Percentiles rank a stretch among this genome's conserved stretches.
Evolutionary conservation across 2,888 invertebrate species (phyloP).

Genomic region (Mesoligia furuncula): DNA sequence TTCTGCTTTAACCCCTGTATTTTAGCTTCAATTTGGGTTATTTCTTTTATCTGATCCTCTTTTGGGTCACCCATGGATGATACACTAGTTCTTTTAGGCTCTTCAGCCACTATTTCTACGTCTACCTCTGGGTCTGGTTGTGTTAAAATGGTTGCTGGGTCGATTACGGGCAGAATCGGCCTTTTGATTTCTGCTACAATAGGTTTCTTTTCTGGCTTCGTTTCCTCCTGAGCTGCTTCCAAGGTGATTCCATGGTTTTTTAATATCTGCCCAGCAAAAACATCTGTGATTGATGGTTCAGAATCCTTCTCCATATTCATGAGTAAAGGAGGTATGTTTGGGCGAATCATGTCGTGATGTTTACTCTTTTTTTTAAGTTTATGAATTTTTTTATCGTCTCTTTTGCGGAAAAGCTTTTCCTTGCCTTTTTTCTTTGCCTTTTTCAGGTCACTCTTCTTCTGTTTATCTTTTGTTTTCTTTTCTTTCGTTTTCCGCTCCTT

Average conservation of each 20-base stretch:
- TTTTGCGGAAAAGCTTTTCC: constrained; percentile 79
- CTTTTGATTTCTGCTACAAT: constrained; percentile 76
- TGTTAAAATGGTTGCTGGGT: constrained; percentile 82
- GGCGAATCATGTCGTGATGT: constrained; percentile 84
- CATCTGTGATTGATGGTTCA: constrained; percentile 91
- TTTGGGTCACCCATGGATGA: constrained; percentile 60
- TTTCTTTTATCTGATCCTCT: constrained; percentile 84
- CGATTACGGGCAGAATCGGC: constrained; percentile 85
- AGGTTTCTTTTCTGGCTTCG: constrained; percentile 76
- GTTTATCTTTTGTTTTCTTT: constrained; percentile 84
- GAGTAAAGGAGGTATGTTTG: constrained; percentile 86
- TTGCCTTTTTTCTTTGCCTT: constrained; percentile 86
- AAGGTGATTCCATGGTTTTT: constrained; percentile 86
- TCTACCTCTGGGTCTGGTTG: constrained; percentile 65
- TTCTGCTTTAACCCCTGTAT: constrained; percentile 89
- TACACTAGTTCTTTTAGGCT: constrained; percentile 38
- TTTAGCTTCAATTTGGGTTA: constrained; percentile 91
- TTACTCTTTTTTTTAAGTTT: constrained; percentile 86
- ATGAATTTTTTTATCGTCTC: constrained; percentile 84
- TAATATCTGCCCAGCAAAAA: constrained; percentile 91
- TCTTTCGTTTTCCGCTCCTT: constrained; percentile 85
- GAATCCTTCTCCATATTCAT: constrained; percentile 88
- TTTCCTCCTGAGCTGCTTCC: constrained; percentile 76
- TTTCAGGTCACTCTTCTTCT: constrained; percentile 80
- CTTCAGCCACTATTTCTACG: constrained; percentile 76